Evolutionary conservation across 1,140 invertebrate genomes (phyloP), one percentile per base, ranked within the genome.

Genomic region (Tyrophagus putrescentiae): DNA sequence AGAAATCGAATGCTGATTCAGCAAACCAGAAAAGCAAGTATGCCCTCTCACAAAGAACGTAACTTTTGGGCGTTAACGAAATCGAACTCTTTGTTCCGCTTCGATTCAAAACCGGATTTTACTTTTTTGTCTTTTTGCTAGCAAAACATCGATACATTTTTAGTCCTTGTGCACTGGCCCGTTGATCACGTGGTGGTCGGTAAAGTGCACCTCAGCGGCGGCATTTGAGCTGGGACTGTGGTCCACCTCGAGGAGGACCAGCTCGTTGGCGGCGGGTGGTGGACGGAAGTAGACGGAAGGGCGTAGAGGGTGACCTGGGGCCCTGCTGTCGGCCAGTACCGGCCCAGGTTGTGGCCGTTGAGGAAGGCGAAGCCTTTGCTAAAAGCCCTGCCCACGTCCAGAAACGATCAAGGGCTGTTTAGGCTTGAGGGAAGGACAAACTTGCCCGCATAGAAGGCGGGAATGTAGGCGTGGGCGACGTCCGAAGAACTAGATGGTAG

Each of bases 271-370:
- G 31, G 45, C 18, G 9, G 68, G 67, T 18, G 45, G 42, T 3
- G 63, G 23, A 41, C 71, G 69, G 0, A 82, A 70, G 5, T 75
- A 72, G 6, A 72, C 64, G 6, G 72, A 74, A 7, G 85, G 84
- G 81, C 62, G 69, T 79, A 82, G 0, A 80, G 68, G 3, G 76
- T 76, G 61, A 72, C 67, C 65, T 78, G 75, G 0, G 81, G 81
- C 1, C 81, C 81, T 9, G 74, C 64, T 7, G 63, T 60, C 5
- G 63, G 63, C 72, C 73, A 79, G 67, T 80, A 81, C 50, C 80
- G 67, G 11, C 79, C 80, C 45, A 83, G 66, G 65, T 81, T 79
- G 64, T 80, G 78, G 4, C 78, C 79, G 70, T 83, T 83, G 1
- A 83, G 65, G 60, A 81, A 75, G n/a, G 80, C 77, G 52, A 80